These are phyloP conservation scores for Oscheius onirici DNA, from an alignment of 2,888 invertebrate species.

Conservation along the genomic window DNA sequence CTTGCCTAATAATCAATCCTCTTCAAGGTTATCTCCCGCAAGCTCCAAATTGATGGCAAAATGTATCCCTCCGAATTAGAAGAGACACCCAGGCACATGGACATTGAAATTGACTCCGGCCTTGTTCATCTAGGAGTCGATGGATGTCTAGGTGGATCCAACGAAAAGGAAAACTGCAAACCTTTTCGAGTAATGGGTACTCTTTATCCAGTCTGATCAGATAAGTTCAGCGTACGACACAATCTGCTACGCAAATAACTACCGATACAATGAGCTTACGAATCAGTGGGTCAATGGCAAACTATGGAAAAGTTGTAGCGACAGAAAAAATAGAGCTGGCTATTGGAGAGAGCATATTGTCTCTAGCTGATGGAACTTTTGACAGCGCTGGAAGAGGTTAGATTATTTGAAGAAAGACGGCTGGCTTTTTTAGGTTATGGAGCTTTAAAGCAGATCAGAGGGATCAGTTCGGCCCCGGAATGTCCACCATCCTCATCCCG, in stretches of 20 bases:
- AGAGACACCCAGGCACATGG: conserved; percentile 1
- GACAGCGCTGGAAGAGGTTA: conserved; percentile 55
- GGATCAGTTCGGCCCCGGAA: conserved; percentile 35
- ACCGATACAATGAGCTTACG: conserved; percentile 39
- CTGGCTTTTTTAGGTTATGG: conserved; percentile 28
- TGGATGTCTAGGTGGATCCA: conserved; percentile 50
- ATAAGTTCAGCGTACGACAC: conserved; percentile 16
- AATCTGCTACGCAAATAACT: conserved; percentile 32
- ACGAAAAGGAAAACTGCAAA: conserved; percentile 38
- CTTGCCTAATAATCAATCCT: background rate
- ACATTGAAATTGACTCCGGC: conserved; percentile 32
- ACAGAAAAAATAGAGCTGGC: conserved; percentile 43
- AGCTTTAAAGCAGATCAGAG: conserved; percentile 50
- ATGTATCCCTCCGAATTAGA: conserved; percentile 43
- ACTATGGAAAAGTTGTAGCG: conserved; percentile 54
- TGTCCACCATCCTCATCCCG: conserved; percentile 45
- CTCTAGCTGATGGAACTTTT: conserved; percentile 50
- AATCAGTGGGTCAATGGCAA: conserved; percentile 49
- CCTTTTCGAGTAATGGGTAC: background rate
- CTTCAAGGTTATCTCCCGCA: conserved; percentile 43
- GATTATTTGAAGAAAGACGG: background rate
- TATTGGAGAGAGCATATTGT: conserved; percentile 43
- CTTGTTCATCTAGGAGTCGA: conserved; percentile 58
- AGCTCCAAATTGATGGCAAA: conserved; percentile 53
- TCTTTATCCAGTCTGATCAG: background rate